Conservation (phyloP, 2,113 vertebrate genomes). For the Tympanuchus pallidicinctus region DNA sequence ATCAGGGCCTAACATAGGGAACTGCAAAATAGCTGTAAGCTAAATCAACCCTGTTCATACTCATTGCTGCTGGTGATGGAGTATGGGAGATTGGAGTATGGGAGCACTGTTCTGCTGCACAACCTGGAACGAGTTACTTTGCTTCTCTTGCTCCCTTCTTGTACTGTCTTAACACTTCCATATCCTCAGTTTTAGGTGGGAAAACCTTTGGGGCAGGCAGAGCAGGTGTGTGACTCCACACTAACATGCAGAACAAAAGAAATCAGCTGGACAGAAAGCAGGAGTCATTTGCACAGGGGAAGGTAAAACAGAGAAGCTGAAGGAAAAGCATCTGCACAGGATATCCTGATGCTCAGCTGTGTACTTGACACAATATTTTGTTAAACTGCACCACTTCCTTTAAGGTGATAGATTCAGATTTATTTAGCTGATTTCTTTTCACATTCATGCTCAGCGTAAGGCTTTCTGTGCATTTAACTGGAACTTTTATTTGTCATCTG, state of each 20-base stretch:
- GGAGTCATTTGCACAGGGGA: neutral
- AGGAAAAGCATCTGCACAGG: neutral
- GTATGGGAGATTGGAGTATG: neutral
- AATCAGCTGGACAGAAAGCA: neutral
- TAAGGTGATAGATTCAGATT: slow-evolving; percentile 27
- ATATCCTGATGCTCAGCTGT: neutral
- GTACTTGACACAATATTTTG: neutral
- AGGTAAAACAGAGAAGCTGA: neutral
- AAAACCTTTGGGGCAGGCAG: neutral
- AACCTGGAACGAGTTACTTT: neutral
- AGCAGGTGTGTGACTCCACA: neutral
- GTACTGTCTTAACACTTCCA: neutral
- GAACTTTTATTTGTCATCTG: slow-evolving; percentile 79
- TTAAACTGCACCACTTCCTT: neutral
- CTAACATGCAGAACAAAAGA: neutral
- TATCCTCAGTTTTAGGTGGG: neutral
- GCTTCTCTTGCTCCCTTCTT: neutral
- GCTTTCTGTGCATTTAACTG: slow-evolving; percentile 55
- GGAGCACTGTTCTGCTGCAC: neutral
- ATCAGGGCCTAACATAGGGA: neutral
- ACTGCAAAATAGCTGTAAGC: neutral
- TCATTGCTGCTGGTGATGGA: neutral
- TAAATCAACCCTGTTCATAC: neutral
- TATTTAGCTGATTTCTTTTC: slow-evolving; percentile 11
- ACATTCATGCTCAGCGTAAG: slow-evolving; percentile 36